Conservation (phyloP, 2,888 invertebrate species). For the Bombylius discolor region DNA sequence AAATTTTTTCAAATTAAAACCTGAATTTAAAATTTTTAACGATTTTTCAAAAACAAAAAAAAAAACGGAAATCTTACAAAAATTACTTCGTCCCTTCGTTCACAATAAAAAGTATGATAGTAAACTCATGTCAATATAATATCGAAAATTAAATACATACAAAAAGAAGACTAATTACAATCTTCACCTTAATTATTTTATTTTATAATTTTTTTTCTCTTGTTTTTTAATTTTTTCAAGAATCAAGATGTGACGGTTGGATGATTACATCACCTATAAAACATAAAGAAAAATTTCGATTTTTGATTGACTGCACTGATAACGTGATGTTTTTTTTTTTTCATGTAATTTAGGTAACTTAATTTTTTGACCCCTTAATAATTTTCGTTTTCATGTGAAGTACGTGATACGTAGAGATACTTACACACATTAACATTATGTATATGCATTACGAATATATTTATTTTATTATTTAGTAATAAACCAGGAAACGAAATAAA, state of each 20-base stretch:
- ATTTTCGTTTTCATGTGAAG: not conserved
- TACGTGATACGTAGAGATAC: no score
- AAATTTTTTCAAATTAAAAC: no score
- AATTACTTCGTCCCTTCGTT: no score
- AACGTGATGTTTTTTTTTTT: slow-evolving; percentile 1
- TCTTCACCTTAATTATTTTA: not conserved
- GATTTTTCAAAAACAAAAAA: no score
- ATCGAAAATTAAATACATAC: not conserved
- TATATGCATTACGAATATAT: no score
- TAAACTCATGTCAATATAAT: no score
- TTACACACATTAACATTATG: no score
- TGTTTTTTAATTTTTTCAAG: not conserved
- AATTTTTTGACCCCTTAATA: not conserved
- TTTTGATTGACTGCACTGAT: slow-evolving; percentile 8
- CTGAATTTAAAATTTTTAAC: no score
- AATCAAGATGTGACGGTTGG: not conserved
- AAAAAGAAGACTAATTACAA: not conserved
- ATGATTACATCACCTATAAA: slow-evolving; percentile 1
- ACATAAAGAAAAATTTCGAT: slow-evolving; percentile 3
- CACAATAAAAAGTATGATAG: no score
- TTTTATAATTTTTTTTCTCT: not conserved
- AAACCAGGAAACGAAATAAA: no score
- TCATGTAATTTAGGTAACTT: not conserved
- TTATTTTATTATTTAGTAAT: no score
- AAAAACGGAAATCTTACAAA: no score